Conservation (phyloP, 2,113 vertebrate genomes). For the Oncorhynchus tshawytscha region DNA sequence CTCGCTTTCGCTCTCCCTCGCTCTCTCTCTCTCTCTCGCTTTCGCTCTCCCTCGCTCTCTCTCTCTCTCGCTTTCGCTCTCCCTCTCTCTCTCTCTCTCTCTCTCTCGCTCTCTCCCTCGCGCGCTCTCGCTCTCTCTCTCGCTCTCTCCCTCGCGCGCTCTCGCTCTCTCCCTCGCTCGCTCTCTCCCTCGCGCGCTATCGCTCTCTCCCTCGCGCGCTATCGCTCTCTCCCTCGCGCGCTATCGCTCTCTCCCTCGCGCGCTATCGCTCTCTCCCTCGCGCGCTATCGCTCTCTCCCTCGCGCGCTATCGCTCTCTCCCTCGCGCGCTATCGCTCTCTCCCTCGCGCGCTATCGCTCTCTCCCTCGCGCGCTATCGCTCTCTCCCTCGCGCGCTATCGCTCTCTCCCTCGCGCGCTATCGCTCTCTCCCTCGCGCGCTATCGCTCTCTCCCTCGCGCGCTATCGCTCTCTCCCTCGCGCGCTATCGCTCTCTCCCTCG, state of each 20-base stretch:
- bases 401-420: fast-evolving
- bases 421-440: fast-evolving
- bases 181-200: fast-evolving
- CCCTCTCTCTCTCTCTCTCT: no score
- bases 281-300: fast-evolving
- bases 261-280: fast-evolving
- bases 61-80: fast-evolving
- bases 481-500: no score
- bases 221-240: fast-evolving
- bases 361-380: fast-evolving
- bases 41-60: no score
- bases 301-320: no score
- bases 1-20: fast-evolving
- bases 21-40: fast-evolving
- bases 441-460: fast-evolving
- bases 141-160: fast-evolving
- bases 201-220: fast-evolving
- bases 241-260: fast-evolving
- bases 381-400: no score
- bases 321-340: fast-evolving
- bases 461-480: no score
- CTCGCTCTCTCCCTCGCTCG: fast-evolving
- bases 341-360: fast-evolving
- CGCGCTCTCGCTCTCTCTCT: no score
- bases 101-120: fast-evolving